Conservation (phyloP, 2,888 invertebrate species). For the Brachypterus glaber region DNA sequence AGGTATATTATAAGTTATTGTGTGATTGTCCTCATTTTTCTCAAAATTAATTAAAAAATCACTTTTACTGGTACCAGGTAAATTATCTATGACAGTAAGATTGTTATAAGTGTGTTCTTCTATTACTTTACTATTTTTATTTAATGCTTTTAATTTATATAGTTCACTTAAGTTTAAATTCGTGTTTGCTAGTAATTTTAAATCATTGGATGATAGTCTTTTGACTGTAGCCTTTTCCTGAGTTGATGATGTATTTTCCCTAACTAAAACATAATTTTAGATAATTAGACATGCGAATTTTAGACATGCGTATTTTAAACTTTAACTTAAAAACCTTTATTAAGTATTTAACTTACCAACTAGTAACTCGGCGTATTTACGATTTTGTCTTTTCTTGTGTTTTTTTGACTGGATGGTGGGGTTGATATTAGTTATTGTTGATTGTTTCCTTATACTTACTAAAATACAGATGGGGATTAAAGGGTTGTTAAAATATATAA, state of each 20-base stretch:
- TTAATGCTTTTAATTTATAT: slow-evolving; percentile 44
- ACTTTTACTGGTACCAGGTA: slow-evolving; percentile 10
- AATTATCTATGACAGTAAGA: slow-evolving; percentile 25
- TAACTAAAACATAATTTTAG: slow-evolving; percentile 44
- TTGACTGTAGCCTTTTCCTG: slow-evolving; percentile 59
- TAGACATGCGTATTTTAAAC: too few relatives aligned
- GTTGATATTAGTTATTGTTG: slow-evolving; percentile 29
- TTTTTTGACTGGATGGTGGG: slow-evolving; percentile 22
- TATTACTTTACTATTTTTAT: slow-evolving; percentile 19
- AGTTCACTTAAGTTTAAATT: slow-evolving; percentile 49
- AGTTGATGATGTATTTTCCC: slow-evolving; percentile 49
- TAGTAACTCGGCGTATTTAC: slow-evolving; percentile 55
- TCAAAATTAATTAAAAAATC: too few relatives aligned
- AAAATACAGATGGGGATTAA: slow-evolving; percentile 12
- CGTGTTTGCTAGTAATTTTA: slow-evolving; percentile 53
- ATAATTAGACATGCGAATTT: not conserved
- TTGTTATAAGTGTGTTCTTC: slow-evolving; percentile 36
- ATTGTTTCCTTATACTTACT: slow-evolving; percentile 26
- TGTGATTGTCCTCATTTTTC: too few relatives aligned
- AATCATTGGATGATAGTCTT: slow-evolving; percentile 55
- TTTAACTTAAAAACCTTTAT: too few relatives aligned
- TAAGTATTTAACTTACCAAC: slow-evolving; percentile 47
- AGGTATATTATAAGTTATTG: too few relatives aligned
- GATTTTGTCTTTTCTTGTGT: slow-evolving; percentile 24
- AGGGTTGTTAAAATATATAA: slow-evolving; percentile 2